Base-by-base conservation (phyloP, 2,797 vertebrate genomes). In the Limosa lapponica region DNA sequence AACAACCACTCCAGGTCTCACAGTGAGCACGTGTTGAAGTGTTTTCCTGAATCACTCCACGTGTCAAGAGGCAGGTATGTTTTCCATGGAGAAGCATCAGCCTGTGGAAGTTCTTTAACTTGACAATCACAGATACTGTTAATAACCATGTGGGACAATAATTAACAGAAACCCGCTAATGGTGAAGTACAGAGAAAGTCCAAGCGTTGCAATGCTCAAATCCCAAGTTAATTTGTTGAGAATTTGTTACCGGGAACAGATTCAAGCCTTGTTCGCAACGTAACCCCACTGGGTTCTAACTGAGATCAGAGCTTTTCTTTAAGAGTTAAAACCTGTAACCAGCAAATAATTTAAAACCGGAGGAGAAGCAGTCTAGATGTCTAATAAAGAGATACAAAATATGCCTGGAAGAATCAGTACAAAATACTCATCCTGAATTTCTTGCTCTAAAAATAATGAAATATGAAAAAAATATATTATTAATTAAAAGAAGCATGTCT, bases 1-100 rank as follows among this genome's bases (percentile, higher is more conserved):
- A 25, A 30, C 0, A 0, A 37, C 66, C 0, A 13, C 51, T 75
- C 49, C 36, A 1, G 1, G 36, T 24, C 66, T 54, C 87, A 13
- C 18, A 46, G n/a, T 43, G 8, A 54, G 30, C n/a, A 25, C 2
- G 3, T 18, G 70, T 4, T 10, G 51, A 61, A 9, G 48, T 0
- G 43, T 19, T 93, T 15, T 13, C 51, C 71, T 57, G 59, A 36
- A 54, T 22, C 6, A 23, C 19, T 49, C 4, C 75, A 11, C 2
- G 0, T 1, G 6, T 20, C 74, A 58, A 59, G 58, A 73, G 14
- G 75, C 41, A 71, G 59, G 17, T 61, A 6, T 4, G 43, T 24
- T 37, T 23, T n/a, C 69, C 69, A 44, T 0, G 2, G 66, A 84
- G 22, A 25, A 82, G 20, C 32, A 25, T 6, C 71, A 77, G 46